A percentile compares a stretch with the other conserved stretches of the same genome.
These are phyloP conservation scores for Rhinopomastus cyanomelas DNA, from an alignment of 2,113 vertebrate genomes.

Conservation along the genomic window DNA sequence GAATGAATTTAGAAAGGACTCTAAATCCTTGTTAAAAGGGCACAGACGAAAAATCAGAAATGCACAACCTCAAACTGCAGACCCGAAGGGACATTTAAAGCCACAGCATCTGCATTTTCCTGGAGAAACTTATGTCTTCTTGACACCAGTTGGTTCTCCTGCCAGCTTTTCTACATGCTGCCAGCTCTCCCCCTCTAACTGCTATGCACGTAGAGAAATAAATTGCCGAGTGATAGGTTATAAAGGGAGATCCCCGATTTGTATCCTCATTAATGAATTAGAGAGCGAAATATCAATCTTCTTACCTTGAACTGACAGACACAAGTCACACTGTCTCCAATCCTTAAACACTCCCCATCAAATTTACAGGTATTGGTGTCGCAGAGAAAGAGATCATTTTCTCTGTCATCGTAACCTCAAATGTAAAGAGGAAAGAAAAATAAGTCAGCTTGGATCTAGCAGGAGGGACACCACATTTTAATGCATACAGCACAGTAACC, in stretches of 20 bases:
- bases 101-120: constrained; percentile 43
- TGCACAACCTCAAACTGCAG: constrained; percentile 14
- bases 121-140: constrained; percentile 53
- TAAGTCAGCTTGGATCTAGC: constrained; percentile 47
- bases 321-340: constrained; percentile 98
- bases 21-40: constrained; percentile 25
- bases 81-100: constrained; percentile 31
- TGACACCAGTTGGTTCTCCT: constrained; percentile 69
- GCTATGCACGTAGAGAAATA: constrained; percentile 42
- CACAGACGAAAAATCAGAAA: constrained; percentile 13
- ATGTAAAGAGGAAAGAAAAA: constrained; percentile 64
- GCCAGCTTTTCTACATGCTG: constrained; percentile 47
- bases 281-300: constrained; percentile 44
- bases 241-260: constrained; percentile 51
- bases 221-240: constrained; percentile 57
- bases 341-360: constrained; percentile 96
- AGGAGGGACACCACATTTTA: constrained; percentile 18
- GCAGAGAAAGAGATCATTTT: constrained; percentile 97
- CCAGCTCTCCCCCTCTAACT: constrained; percentile 62
- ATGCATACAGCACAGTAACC: not conserved
- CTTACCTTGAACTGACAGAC: constrained; percentile 99
- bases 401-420: constrained; percentile 96
- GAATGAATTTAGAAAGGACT: constrained; percentile 46
- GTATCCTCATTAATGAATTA: constrained; percentile 60
- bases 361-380: constrained; percentile 99